Evolutionary conservation across 2,888 invertebrate species (phyloP), one percentile per base, ranked within the genome.

Genomic region (Caenorhabditis wallacei): DNA sequence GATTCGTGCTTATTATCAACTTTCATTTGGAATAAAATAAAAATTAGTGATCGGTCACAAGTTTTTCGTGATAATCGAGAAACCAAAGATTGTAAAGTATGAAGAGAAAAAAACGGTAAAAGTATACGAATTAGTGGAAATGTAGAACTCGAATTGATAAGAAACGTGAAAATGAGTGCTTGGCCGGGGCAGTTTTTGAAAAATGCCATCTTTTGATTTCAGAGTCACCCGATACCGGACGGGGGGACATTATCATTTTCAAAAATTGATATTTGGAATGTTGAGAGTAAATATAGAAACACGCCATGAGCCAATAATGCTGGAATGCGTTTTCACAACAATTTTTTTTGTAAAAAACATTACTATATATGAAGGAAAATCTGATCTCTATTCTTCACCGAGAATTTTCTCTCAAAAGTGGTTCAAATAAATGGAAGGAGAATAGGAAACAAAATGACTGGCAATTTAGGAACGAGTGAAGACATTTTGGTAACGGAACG

Each of bases 121-220:
- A 53, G 37, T 64, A 64, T 54, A 74, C 64, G 57, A 75, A 75
- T 66, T 75, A 54, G 54, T n/a, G 43, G 40, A 40, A 56, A 61
- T 70, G 57, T n/a, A 26, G 59, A 69, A 61, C 56, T 56, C 56
- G 8, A 30, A 30, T 26, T 69, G 56, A 56, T 48, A 48, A 63
- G 43, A 51, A 40, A 48, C 11, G 18, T 18, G 43, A 54, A 13
- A 35, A 35, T 37, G 63, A 48, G 63, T 64, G 30, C 53, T 53
- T 51, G 61, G 20, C 20, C 26, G 26, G 40, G 24, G 37, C 26
- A 57, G 48, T 57, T 68, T 66, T 53, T 61, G 51, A 76, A 57
- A 75, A 76, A 61, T 61, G 46, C 61, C 56, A 76, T 76, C 76
- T 78, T 78, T 78, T 78, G 69, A 69, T 78, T 78, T 22, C 30